Conservation (phyloP, 2,888 invertebrate genomes). For the Sarcophaga subvicina region DNA sequence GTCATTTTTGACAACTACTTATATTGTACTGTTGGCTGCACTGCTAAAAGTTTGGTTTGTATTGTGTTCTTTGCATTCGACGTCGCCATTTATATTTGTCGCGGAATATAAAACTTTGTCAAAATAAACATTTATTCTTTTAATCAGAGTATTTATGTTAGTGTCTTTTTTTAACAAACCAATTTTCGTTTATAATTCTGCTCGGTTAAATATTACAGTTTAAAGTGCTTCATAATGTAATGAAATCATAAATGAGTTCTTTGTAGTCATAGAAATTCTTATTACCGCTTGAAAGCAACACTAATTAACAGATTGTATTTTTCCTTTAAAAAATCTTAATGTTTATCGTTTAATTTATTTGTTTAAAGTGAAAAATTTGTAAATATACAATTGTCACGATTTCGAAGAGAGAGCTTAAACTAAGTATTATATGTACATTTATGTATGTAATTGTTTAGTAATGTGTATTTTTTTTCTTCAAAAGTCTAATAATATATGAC, state of each 20-base stretch:
- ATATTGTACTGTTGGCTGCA: constrained; percentile 38
- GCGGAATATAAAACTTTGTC: constrained; percentile 23
- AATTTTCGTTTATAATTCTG: too few species aligned
- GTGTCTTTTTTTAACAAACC: not conserved
- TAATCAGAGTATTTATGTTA: not conserved
- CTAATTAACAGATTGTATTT: too few species aligned
- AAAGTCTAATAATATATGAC: constrained; percentile 12
- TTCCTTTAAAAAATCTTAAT: too few species aligned
- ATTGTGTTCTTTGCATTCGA: constrained; percentile 48
- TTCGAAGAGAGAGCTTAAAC: too few species aligned
- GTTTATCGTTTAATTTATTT: too few species aligned
- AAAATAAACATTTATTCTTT: constrained; percentile 19
- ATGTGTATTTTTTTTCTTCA: not conserved
- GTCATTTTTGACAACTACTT: constrained; percentile 7
- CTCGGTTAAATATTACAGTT: too few species aligned
- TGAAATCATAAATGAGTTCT: too few species aligned
- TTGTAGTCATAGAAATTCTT: too few species aligned
- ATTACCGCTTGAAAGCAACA: too few species aligned
- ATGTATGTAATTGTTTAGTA: not conserved
- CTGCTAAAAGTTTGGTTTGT: constrained; percentile 43
- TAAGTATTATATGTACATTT: not conserved
- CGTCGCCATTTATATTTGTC: constrained; percentile 51
- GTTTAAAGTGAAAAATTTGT: too few species aligned
- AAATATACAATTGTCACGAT: too few species aligned
- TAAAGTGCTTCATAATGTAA: not conserved